Evolutionary conservation across 2,888 invertebrate species (phyloP).

Genomic region (Calameuta filiformis): DNA sequence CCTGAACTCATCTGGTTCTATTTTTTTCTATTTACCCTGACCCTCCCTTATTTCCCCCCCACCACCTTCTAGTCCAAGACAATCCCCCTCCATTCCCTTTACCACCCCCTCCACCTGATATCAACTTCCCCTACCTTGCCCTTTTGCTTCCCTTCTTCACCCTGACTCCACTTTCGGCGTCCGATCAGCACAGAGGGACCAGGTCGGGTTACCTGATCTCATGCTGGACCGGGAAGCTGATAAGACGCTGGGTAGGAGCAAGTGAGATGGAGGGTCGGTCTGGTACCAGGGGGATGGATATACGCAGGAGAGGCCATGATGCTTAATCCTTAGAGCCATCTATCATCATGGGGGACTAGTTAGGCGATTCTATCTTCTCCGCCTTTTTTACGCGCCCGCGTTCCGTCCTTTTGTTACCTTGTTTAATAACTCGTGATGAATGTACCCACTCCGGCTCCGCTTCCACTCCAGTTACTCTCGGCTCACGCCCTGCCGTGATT

Average conservation of each 20-base stretch:
- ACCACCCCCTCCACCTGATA: not conserved
- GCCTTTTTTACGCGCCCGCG: conserved; percentile 56
- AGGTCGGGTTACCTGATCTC: conserved; percentile 4
- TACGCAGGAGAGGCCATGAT: conserved; percentile 37
- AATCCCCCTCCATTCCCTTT: too few species aligned
- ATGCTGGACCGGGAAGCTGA: not conserved
- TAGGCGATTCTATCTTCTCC: conserved; percentile 62
- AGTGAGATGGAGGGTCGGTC: not conserved
- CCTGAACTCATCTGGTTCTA: not conserved
- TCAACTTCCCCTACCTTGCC: not conserved
- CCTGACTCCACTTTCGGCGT: not conserved
- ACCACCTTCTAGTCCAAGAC: not conserved
- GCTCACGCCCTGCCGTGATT: conserved; percentile 19
- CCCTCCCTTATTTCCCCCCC: not conserved
- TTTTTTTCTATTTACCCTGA: not conserved
- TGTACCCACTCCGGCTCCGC: conserved; percentile 40
- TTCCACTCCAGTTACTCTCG: conserved; percentile 31
- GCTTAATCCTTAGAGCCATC: conserved; percentile 60
- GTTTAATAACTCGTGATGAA: conserved; percentile 66
- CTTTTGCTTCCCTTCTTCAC: not conserved
- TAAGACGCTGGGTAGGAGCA: not conserved
- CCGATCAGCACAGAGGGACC: conserved; percentile 12
- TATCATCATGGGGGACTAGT: conserved; percentile 61
- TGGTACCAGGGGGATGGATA: not conserved
- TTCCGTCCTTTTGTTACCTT: conserved; percentile 60